Conservation (phyloP, 1,140 invertebrate genomes). For the Scaptomyza hsui region DNA sequence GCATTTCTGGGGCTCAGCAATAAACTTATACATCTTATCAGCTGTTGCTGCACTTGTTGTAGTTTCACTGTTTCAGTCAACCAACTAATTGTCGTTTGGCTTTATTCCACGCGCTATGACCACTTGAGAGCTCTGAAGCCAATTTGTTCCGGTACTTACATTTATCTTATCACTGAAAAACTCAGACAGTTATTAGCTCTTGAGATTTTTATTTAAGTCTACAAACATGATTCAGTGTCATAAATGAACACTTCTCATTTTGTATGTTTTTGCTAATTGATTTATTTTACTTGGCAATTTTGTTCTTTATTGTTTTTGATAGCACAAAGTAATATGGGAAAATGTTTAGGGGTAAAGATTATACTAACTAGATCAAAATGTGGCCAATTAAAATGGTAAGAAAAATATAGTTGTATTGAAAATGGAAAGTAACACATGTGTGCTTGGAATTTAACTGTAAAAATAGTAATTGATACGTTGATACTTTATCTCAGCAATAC, state of each 20-base stretch:
- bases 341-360: neutral
- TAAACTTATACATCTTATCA: conserved; percentile 46
- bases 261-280: neutral
- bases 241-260: neutral
- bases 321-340: neutral
- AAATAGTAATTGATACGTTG: too few species aligned
- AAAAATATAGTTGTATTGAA: neutral
- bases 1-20: conserved; percentile 13
- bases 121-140: conserved; percentile 4
- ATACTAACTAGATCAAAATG: too few species aligned
- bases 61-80: neutral
- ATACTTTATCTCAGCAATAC: neutral
- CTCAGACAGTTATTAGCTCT: conserved; percentile 1
- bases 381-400: neutral
- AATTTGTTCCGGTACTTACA: neutral
- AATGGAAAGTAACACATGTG: neutral
- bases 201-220: neutral
- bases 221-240: conserved; percentile 5
- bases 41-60: conserved; percentile 1
- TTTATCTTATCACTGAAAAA: conserved; percentile 21
- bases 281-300: neutral
- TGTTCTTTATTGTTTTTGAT: neutral
- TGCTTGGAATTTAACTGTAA: too few species aligned
- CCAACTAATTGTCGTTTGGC: conserved; percentile 11
- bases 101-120: neutral